Conservation (phyloP, 2,888 invertebrate genomes). For the Nomada fucata region DNA sequence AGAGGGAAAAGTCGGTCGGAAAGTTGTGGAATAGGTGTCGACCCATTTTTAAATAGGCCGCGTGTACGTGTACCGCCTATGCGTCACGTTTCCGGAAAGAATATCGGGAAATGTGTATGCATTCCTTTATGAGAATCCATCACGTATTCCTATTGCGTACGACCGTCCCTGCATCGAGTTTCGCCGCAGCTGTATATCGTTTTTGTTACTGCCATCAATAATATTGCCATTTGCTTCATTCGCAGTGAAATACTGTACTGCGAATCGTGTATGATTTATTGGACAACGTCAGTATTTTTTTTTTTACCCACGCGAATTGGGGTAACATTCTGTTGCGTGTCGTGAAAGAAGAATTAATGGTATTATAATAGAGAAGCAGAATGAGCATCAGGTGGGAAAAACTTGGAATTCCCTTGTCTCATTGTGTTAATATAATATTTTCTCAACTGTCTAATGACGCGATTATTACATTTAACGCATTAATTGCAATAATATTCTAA, state of each 20-base stretch:
- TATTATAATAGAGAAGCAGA: too few species aligned
- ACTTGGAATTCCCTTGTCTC: too few species aligned
- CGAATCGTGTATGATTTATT: neutral
- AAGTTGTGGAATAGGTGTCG: conserved; percentile 20
- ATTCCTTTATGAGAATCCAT: conserved; percentile 20
- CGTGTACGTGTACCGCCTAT: conserved; percentile 6
- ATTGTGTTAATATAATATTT: too few species aligned
- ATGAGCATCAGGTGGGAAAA: too few species aligned
- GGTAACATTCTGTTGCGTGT: neutral
- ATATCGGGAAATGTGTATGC: conserved; percentile 16
- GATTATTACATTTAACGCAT: too few species aligned
- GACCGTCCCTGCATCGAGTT: neutral
- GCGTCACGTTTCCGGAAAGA: conserved; percentile 13
- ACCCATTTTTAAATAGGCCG: conserved; percentile 52
- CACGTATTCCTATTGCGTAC: conserved; percentile 15
- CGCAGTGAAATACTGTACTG: neutral
- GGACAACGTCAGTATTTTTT: too few species aligned
- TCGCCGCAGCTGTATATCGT: conserved; percentile 1
- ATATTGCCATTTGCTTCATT: neutral
- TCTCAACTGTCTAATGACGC: too few species aligned
- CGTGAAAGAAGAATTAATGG: neutral
- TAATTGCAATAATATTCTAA: too few species aligned
- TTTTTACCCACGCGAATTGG: neutral
- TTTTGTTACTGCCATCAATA: conserved; percentile 10
- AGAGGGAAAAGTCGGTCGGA: conserved; percentile 37